phyloP scores from a whole-genome alignment of 2,797 vertebrate species.

The Pseudocheirus occidentalis region DNA sequence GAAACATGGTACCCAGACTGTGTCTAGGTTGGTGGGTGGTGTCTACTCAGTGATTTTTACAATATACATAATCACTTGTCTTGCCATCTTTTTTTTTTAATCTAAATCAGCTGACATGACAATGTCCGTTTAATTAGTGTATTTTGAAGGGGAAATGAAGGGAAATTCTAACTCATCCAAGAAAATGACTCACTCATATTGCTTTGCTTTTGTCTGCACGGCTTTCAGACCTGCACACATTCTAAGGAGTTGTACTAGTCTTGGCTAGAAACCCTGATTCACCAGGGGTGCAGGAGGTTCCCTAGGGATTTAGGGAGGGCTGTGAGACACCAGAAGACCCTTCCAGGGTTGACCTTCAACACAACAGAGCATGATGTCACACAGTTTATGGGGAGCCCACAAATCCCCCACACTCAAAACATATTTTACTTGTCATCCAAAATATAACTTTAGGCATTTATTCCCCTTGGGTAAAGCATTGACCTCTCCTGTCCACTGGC shows the following conservation, averaged over 20 bases:
- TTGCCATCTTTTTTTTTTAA: conserved; percentile 65
- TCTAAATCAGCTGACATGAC: conserved; percentile 77
- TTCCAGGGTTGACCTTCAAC: not conserved
- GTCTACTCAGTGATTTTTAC: not conserved
- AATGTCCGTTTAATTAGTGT: conserved; percentile 77
- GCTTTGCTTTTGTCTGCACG: accelerated
- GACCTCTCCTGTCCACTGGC: not conserved
- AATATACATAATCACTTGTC: conserved; percentile 42
- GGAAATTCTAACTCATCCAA: conserved; percentile 33
- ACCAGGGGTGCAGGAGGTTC: not conserved
- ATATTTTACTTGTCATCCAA: not conserved
- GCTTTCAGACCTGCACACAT: accelerated
- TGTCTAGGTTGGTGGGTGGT: not conserved
- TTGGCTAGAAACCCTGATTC: not conserved
- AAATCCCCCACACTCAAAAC: not conserved
- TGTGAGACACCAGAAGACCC: accelerated
- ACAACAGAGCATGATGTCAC: too few relatives aligned
- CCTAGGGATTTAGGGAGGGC: not conserved
- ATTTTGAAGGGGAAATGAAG: conserved; percentile 67
- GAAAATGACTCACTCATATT: conserved; percentile 62
- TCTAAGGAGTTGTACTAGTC: accelerated
- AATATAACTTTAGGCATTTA: not conserved
- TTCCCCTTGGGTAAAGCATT: not conserved
- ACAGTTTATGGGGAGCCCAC: not conserved
- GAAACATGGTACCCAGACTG: not conserved